A percentile compares a stretch with the other conserved stretches of the same genome.
phyloP scores from a whole-genome alignment of 2,113 vertebrate species.

The Peromyscus leucopus region DNA sequence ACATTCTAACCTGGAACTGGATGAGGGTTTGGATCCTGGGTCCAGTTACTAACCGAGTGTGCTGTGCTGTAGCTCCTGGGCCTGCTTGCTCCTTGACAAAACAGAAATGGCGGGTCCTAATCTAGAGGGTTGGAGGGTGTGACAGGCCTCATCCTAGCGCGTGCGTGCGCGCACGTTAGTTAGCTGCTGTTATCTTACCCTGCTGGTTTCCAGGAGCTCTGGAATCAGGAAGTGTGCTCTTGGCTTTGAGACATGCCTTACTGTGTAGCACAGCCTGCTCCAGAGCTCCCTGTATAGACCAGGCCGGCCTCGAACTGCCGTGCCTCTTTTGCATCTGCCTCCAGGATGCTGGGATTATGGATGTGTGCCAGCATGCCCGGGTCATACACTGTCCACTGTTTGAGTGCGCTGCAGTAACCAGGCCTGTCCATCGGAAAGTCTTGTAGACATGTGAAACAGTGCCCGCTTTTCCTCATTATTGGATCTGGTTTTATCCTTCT shows the following conservation, averaged over 20 bases:
- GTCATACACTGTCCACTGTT: not conserved
- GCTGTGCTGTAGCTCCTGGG: not conserved
- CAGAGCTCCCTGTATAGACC: not conserved
- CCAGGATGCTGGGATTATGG: no score
- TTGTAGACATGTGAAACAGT: not conserved
- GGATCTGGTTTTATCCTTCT: not conserved
- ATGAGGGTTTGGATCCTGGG: not conserved
- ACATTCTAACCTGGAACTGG: not conserved
- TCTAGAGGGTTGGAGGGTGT: not conserved
- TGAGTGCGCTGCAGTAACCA: not conserved
- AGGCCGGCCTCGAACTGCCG: not conserved
- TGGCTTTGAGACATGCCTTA: not conserved
- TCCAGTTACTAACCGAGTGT: not conserved
- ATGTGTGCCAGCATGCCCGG: not conserved
- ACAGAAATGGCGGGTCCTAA: not conserved
- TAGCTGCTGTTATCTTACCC: not conserved
- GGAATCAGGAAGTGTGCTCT: not conserved
- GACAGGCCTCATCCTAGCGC: not conserved
- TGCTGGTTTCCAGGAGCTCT: constrained; percentile 4
- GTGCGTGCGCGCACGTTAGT: no score
- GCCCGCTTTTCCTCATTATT: not conserved
- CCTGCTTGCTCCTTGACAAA: not conserved
- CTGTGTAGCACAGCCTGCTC: not conserved
- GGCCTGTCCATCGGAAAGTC: not conserved
- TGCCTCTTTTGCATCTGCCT: not conserved